Conservation (phyloP, 2,888 invertebrate genomes). For the Tuberolachnus salignus region DNA sequence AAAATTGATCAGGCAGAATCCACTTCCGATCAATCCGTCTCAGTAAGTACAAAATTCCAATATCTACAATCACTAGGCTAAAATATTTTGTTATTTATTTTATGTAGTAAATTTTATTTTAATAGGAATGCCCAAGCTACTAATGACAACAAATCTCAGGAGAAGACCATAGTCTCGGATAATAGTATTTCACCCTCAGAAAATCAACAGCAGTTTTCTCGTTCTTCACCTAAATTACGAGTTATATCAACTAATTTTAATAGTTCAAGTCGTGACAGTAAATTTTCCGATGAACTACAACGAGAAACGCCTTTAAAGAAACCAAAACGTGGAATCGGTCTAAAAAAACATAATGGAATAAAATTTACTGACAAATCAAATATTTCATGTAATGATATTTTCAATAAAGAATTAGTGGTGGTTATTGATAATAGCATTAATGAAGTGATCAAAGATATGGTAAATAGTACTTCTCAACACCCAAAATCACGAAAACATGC, state of each 20-base stretch:
- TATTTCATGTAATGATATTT: not conserved
- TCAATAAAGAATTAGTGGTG: conserved; percentile 27
- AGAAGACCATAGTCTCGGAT: not conserved
- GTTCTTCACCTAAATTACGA: not conserved
- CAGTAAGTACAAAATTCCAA: not conserved
- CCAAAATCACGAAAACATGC: conserved; percentile 18
- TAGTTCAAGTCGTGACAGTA: not conserved
- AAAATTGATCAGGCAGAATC: conserved; percentile 13
- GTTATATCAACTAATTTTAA: not conserved
- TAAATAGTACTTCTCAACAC: conserved; percentile 17
- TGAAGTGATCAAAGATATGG: not conserved
- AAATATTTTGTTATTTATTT: not conserved
- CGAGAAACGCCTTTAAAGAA: not conserved
- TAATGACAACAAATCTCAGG: not conserved
- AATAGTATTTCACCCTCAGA: not conserved
- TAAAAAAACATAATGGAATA: not conserved
- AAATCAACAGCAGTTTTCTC: not conserved
- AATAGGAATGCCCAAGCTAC: not conserved
- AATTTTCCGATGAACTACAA: not conserved
- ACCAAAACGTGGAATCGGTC: not conserved
- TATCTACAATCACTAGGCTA: not conserved
- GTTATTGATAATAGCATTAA: conserved; percentile 33
- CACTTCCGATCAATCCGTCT: not conserved
- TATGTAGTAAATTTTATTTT: conserved; percentile 18
- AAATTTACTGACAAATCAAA: not conserved